These are phyloP conservation scores for Cyclina sinensis DNA, from an alignment of 1,140 invertebrate species.

Conservation along the genomic window DNA sequence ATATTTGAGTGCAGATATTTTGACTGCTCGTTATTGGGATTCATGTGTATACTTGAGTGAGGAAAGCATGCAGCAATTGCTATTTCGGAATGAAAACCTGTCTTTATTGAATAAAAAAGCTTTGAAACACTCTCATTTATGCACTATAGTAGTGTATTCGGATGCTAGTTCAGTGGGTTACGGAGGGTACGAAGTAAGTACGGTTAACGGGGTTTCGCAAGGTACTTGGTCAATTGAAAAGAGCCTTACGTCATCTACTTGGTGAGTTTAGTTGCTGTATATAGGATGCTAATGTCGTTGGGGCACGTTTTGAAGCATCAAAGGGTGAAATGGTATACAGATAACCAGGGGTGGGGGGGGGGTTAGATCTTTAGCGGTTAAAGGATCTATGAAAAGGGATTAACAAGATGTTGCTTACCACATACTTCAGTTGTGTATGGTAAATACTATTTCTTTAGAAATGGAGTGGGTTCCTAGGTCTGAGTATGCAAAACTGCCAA, in stretches of 20 bases:
- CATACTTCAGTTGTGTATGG: conserved; percentile 12
- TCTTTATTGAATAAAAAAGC: not conserved
- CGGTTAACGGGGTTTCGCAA: conserved; percentile 10
- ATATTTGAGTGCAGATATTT: not conserved
- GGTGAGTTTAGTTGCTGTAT: not conserved
- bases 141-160: conserved; percentile 30
- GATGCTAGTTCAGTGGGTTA: conserved; percentile 38
- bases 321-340: not conserved
- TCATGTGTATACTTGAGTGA: not conserved
- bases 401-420: not conserved
- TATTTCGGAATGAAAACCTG: not conserved
- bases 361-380: not conserved
- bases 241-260: not conserved
- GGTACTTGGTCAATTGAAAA: not conserved
- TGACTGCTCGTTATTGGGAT: conserved; percentile 19
- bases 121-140: not conserved
- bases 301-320: not conserved
- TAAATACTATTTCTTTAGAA: conserved; percentile 1
- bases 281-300: not conserved
- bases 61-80: conserved; percentile 26
- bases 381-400: conserved; percentile 38
- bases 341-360: conserved; percentile 29
- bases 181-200: conserved; percentile 26
- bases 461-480: conserved; percentile 15
- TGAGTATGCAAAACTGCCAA: conserved; percentile 25